Base-by-base conservation (phyloP, 2,888 invertebrate genomes). In the Cantharis nigra region DNA sequence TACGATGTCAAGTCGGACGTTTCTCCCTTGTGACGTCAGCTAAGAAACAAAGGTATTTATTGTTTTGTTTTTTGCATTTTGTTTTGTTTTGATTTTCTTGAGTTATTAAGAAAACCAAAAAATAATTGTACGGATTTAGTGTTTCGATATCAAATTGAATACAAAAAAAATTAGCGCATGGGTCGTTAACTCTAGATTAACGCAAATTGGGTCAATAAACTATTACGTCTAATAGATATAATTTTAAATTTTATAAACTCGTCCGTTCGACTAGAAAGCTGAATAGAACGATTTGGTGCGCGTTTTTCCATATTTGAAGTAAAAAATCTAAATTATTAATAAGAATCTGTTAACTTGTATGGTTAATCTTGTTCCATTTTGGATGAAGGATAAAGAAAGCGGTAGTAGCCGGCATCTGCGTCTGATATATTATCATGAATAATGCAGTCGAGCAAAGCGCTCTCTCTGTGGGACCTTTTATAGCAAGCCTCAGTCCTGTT, bases 401-500 rank as follows among this genome's bases (percentile, higher is more conserved):
- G 72, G 70, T 3, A 69, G 76, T 71, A 75, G 75, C 69, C 69
- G 75, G 71, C 75, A 75, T 75, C 76, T 72, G 76, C 69, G 72
- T 64, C 76, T 70, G 77, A 77, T 65, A 77, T 72, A 62, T 26
- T 26, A 26, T 71, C 77, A 77, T 77, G 77, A 77, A 77, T 77
- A 71, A 77, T 77, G 77, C 74, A 77, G 77, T 23, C n/a, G 74
- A 64, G 74, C 71, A 77, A 77, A 77, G 77, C 77, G 77, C 69
- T 77, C 71, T 77, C 77, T 77, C 77, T 77, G 69, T 14, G 74
- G 77, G 69, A 71, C 77, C 77, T 77, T 77, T 77, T 77, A 77
- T 77, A 77, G 74, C 71, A 77, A 77, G 74, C 74, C 74, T 69
- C 74, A 69, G 77, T 77, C 77, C 77, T 77, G 71, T 69, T 71